phyloP scores from a whole-genome alignment of 1,140 invertebrate species.

The Harlomillsia oculata region DNA sequence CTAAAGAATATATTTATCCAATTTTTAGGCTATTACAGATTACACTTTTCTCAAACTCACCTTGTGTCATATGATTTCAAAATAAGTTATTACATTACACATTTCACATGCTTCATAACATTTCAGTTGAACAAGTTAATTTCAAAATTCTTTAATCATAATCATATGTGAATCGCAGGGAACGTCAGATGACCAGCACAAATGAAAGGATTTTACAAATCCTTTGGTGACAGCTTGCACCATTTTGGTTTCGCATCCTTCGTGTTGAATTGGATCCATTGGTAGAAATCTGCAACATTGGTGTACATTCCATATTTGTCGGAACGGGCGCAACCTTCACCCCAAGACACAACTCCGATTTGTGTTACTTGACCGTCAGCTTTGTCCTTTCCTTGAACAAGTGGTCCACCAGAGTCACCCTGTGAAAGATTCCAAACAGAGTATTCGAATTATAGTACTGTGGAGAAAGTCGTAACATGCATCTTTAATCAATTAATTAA shows the following conservation, averaged over 20 bases:
- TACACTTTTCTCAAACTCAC: no score
- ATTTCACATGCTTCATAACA: no score
- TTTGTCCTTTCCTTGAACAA: background rate
- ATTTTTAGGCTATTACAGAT: no score
- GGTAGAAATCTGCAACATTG: background rate
- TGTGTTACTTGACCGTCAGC: conserved; percentile 38
- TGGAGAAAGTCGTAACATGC: background rate
- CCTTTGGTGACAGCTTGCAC: no score
- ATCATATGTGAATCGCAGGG: no score
- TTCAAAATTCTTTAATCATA: no score
- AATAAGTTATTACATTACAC: no score
- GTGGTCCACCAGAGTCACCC: conserved; percentile 17
- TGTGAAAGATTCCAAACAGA: background rate
- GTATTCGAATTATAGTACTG: background rate
- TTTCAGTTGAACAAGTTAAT: no score
- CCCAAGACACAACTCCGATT: conserved; percentile 57
- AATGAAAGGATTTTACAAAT: no score
- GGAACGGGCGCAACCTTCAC: background rate
- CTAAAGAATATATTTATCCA: no score
- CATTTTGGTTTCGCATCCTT: background rate
- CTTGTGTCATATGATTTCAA: no score
- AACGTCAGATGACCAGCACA: no score
- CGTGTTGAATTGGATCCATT: conserved; percentile 1
- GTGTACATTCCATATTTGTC: background rate
- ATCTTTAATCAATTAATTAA: background rate